Evolutionary conservation across 2,797 vertebrate species (phyloP).

Genomic region (Sebastes oblongus): DNA sequence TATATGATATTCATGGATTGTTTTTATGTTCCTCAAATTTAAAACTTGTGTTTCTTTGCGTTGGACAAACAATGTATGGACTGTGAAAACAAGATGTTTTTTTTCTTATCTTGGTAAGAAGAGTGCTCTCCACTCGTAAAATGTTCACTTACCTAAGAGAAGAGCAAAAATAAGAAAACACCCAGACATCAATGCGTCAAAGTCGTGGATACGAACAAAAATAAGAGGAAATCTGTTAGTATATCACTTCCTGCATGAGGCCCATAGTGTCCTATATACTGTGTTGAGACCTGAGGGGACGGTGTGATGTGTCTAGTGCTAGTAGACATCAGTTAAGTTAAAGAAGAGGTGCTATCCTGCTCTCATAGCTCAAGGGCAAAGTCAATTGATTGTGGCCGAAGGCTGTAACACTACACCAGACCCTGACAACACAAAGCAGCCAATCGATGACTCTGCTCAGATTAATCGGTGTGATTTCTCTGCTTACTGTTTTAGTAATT

Average conservation of each 20-base stretch:
- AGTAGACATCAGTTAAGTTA: not conserved
- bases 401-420: constrained; percentile 38
- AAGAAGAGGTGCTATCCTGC: not conserved
- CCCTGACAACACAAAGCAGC: constrained; percentile 4
- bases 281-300: not conserved
- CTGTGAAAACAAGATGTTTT: no score
- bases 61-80: no score
- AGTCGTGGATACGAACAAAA: rapidly evolving
- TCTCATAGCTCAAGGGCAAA: constrained; percentile 23
- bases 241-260: no score
- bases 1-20: no score
- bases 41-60: rapidly evolving
- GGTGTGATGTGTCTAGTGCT: not conserved
- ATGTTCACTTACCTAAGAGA: rapidly evolving
- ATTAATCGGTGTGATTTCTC: constrained; percentile 38
- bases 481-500: constrained; percentile 28
- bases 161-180: no score
- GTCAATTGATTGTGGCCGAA: constrained; percentile 25
- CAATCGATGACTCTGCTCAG: constrained; percentile 41
- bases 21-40: no score
- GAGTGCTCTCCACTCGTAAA: no score
- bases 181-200: no score
- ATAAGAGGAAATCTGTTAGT: rapidly evolving
- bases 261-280: not conserved
- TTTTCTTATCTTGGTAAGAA: no score